Conservation (phyloP, 37 sponge, comb jelly and placozoan genomes). For the Haliclona indistincta region DNA sequence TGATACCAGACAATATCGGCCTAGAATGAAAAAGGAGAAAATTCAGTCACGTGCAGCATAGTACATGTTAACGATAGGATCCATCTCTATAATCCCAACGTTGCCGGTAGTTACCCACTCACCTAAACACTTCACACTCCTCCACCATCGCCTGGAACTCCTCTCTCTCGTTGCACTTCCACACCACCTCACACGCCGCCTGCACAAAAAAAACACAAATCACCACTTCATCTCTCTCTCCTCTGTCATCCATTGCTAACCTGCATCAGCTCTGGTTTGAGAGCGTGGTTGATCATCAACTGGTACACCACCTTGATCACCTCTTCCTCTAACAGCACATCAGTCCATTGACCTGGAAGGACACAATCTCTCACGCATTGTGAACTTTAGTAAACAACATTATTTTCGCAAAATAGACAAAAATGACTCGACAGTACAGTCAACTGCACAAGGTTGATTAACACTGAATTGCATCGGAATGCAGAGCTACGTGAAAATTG, state of each 20-base stretch:
- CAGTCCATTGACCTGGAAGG: too few species aligned
- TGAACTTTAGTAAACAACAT: too few species aligned
- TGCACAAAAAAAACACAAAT: conserved; percentile 5
- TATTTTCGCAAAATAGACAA: too few species aligned
- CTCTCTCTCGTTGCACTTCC: conserved; percentile 35
- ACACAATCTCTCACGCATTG: too few species aligned
- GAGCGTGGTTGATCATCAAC: conserved; percentile 1
- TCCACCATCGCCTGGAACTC: conserved; percentile 34
- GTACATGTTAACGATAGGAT: background rate
- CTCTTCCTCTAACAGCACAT: conserved; percentile 17
- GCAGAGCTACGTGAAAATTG: too few species aligned
- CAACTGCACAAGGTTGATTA: too few species aligned
- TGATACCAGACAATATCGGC: conserved; percentile 20
- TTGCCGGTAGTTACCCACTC: background rate
- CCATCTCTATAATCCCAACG: background rate
- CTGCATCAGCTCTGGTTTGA: background rate
- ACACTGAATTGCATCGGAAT: too few species aligned
- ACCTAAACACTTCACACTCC: conserved; percentile 32
- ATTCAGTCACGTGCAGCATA: too few species aligned
- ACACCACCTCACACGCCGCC: conserved; percentile 46
- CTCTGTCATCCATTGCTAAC: too few species aligned
- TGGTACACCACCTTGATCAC: background rate
- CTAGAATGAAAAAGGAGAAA: conserved; percentile 18
- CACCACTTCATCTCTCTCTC: too few species aligned
- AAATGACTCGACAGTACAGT: too few species aligned